Base-by-base conservation (phyloP, 2,888 invertebrate species). In the Orchesella flavescens region DNA sequence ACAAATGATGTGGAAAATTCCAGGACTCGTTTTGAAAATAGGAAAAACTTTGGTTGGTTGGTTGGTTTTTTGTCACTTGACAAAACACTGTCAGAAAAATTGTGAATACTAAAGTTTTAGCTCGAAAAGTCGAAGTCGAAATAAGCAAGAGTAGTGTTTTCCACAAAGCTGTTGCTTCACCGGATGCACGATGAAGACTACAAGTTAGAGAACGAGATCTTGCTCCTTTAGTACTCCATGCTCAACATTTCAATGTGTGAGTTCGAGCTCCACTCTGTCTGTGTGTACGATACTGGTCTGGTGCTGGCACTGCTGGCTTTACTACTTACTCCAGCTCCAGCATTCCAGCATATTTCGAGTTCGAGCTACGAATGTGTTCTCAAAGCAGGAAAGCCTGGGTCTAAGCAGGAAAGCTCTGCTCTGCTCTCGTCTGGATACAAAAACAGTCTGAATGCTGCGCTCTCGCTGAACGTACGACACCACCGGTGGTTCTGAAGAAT, bases 121-220 rank as follows among this genome's bases (percentile, higher is more conserved):
- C 7, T 34, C 34, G 3, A 34, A 34, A 34, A 34, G 34, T 34
- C 34, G 34, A 34, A 34, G n/a, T n/a, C n/a, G n/a, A 34, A 34
- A 34, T 7, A 34, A 34, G 34, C 34, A 34, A n/a, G n/a, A n/a
- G n/a, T n/a, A n/a, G n/a, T n/a, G 34, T 34, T 34, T 34, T 34
- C 34, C 34, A 34, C 3, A 24, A 21, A 53, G 71, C 81, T 82
- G 81, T 82, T 82, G 81, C 81, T 82, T 75, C 81, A 82, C 81
- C 81, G 81, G 81, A 82, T 82, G 81, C 68, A 82, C 81, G 81
- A 82, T 82, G 81, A 82, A 82, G 81, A 71, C 71, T 71, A 71
- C 71, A 57, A 24, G 53, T 9, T 9, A 24, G 7, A 17, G 34
- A 71, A 15, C 9, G 55, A 55, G 71, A 53, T 71, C 57, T 71